Base-by-base conservation (phyloP, 2,888 invertebrate species). In the Elysia crispata region DNA sequence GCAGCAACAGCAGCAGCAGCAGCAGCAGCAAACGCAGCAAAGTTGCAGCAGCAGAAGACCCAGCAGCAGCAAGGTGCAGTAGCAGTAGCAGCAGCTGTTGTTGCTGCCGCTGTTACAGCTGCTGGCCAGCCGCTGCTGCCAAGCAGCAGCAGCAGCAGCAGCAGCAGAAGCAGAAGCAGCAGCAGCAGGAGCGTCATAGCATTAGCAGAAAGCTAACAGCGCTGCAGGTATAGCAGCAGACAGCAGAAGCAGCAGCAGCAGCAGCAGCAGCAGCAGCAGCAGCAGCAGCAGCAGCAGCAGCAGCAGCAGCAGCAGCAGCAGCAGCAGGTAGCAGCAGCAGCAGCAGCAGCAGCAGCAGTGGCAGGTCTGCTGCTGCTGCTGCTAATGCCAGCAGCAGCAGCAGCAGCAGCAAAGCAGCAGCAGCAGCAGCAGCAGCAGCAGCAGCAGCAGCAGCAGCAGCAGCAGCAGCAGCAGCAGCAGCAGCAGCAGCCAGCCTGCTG, bases 361-460 rank as follows among this genome's bases (percentile, higher is more conserved):
- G n/a, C n/a, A n/a, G n/a, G n/a, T n/a, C n/a, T n/a, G n/a, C n/a
- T n/a, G n/a, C n/a, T n/a, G n/a, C n/a, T n/a, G n/a, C n/a, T n/a
- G n/a, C n/a, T n/a, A n/a, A n/a, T n/a, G n/a, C n/a, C n/a, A n/a
- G n/a, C n/a, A n/a, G n/a, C n/a, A n/a, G n/a, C n/a, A n/a, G n/a
- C 15, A 13, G 18, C n/a, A n/a, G n/a, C n/a, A n/a, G n/a, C n/a
- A n/a, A n/a, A n/a, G n/a, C n/a, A n/a, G n/a, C n/a, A n/a, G 54
- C 54, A 54, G 54, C 54, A 54, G 54, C 54, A 54, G 54, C 54
- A 54, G 54, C 54, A 54, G 54, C 54, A 54, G 54, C 54, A 54
- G 54, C 54, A 54, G 54, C 54, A 54, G 54, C 54, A 54, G 54
- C 54, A 54, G 54, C 18, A 54, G 54, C 18, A 54, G 54, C 18